Base-by-base conservation (phyloP, 2,888 invertebrate species). In the Noctua fimbriata region DNA sequence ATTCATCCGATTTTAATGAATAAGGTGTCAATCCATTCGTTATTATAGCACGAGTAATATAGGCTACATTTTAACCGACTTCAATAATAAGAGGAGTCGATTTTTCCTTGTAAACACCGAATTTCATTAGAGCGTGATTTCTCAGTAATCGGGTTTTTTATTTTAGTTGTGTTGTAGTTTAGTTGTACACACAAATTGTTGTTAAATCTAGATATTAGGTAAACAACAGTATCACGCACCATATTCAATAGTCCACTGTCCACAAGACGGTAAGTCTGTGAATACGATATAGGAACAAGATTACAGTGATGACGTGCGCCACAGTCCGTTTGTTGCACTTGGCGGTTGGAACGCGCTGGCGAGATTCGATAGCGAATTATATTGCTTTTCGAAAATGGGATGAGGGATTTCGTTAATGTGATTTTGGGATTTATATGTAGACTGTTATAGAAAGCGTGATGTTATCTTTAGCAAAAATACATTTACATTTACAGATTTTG, bases 301-400 rank as follows among this genome's bases (percentile, higher is more conserved):
- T 89, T 87, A 89, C 76, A 79, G 75, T 47, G 66, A 73, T 82
- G 79, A 82, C 79, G 82, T 79, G 82, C 70, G 66, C 63, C 74
- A n/a, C 71, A 73, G 79, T 76, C 44, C 49, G 90, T 90, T 89
- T 90, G 82, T 90, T 90, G 90, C 90, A 89, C 90, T 85, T 83
- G 79, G 82, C 71, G 18, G 71, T 79, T 83, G 63, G 14, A 28
- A 69, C 83, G 82, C 65, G 60, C 41, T 74, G 14, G 21, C 18
- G 63, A 36, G 58, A 63, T 82, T 82, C 82, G 82, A 77, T 82
- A 82, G 77, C 78, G 78, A 82, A 70, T 69, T 47, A 49, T 4
- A 7, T 65, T 36, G 65, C 18, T 41, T 60, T 52, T 81, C 75
- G 70, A 67, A 44, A 81, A 21, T 49, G 28, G n/a, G 1, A 7